Evolutionary conservation across 2,113 vertebrate genomes (phyloP), one percentile per base, ranked within the genome.

Genomic region (Leptodactylus fuscus): DNA sequence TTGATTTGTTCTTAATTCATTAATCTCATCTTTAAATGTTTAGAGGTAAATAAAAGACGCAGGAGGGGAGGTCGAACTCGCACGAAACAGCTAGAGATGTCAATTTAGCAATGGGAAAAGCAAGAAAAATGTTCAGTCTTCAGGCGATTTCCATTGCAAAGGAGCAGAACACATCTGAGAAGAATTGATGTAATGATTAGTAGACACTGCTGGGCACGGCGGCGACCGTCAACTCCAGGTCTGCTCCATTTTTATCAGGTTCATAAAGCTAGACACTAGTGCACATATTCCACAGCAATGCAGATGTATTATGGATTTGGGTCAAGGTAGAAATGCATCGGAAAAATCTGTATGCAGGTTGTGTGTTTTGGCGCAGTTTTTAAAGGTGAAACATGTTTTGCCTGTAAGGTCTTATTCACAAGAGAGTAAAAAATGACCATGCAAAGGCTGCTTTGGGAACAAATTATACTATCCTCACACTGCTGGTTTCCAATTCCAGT

Each of bases 11-110:
- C 73, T 77, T 77, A 76, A 76, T 84, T 76, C 82, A 84, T 85
- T 85, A 77, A 85, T 85, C 83, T 85, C 27, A 78, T 62, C 29
- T 78, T 85, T 85, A 85, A 84, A 84, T 76, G 82, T 84, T 84
- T 84, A 46, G 46, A 78, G 74, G 83, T 85, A 78, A 85, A 85
- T 69, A 85, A 76, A 77, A 78, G 58, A 78, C 58, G 55, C 20
- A 41, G 46, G 32, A 32, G 36, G 32, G 22, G 53, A 69, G 29
- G 58, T 3, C 24, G 4, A 32, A 46, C 74, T 85, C 58, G 74
- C 83, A 85, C 73, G 83, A 53, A 79, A 85, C 74, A 85, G 83
- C 73, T 77, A 76, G 71, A 75, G 77, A 84, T 60, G 73, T 76
- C 71, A 84, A 78, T 85, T 77, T 85, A 85, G 74, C 58, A 85